Base-by-base conservation (phyloP, 2,797 vertebrate genomes). In the Peromyscus melanophrys region DNA sequence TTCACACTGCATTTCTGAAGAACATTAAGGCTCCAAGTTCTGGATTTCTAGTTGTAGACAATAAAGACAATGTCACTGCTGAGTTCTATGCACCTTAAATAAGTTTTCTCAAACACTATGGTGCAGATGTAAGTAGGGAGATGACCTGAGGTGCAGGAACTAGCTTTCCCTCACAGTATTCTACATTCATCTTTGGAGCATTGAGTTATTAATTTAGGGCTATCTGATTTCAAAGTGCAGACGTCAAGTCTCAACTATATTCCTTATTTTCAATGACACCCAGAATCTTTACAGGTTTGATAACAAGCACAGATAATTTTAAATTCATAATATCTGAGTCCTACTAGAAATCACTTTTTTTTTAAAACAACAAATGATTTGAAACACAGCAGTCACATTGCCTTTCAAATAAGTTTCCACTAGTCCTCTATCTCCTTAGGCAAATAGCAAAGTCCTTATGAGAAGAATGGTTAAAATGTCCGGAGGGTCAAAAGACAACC, bases 401-500 rank as follows among this genome's bases (percentile, higher is more conserved):
- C 27, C 29, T 3, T 81, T 96, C 19, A 97, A 78, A 65, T 29
- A 91, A 85, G 34, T 92, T 91, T 76, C 29, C 90, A 90, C 52
- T 84, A 63, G 57, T 73, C 4, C 0, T 23, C 8, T 84, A 81
- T 92, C 19, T 91, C 94, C 85, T 96, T 93, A 91, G 81, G 71
- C 90, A 96, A 97, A 96, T 34, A 89, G 23, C 78, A 67, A 95
- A 65, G 6, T 34, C 81, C 61, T 82, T 76, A 89, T 75, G 46
- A 71, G 65, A 94, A 97, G 94, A 83, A 93, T 80, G 73, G 73
- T 55, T 34, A 55, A 96, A 86, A 96, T 89, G 40, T 63, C 86
- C 95, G 76, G 92, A 37, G 82, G 88, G 88, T 96, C 96, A 94
- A 88, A 96, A 95, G 71, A 96, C 37, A 93, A 65, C 27, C 12